Evolutionary conservation across 2,797 vertebrate genomes (phyloP).

Genomic region (Crenichthys baileyi): DNA sequence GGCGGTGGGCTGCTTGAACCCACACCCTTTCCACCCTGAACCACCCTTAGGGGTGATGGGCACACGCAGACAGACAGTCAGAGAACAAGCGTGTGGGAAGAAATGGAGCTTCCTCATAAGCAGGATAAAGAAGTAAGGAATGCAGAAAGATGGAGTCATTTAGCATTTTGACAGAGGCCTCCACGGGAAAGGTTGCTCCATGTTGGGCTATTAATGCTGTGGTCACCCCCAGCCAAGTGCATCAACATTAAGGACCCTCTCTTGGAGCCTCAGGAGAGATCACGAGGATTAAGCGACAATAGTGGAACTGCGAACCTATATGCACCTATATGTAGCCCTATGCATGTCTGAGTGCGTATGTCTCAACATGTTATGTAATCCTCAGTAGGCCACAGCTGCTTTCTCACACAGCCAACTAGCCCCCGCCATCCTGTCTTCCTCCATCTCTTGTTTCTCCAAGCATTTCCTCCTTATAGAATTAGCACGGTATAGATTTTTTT

Average conservation of each 20-base stretch:
- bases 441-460: constrained; percentile 27
- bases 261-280: not conserved
- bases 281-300: not conserved
- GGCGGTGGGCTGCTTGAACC: constrained; percentile 46
- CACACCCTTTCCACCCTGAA: constrained; percentile 9
- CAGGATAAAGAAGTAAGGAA: constrained; percentile 3
- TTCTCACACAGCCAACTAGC: constrained; percentile 66
- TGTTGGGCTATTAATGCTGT: not conserved
- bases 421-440: constrained; percentile 52
- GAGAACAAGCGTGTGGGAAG: constrained; percentile 15
- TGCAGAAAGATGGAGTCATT: constrained; percentile 29
- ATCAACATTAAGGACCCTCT: not conserved
- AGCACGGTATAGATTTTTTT: constrained; percentile 62
- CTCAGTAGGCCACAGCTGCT: constrained; percentile 77
- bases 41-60: constrained; percentile 27
- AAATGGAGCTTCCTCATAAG: constrained; percentile 8
- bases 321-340: constrained; percentile 1
- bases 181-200: not conserved
- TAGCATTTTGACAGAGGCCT: constrained; percentile 28
- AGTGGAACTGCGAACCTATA: constrained; percentile 4
- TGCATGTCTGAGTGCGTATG: constrained; percentile 16
- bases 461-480: constrained; percentile 60
- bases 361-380: constrained; percentile 78
- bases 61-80: constrained; percentile 18
- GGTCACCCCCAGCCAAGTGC: constrained; percentile 2